Evolutionary conservation across 2,113 vertebrate species (phyloP).

Genomic region (Pungitius pungitius): DNA sequence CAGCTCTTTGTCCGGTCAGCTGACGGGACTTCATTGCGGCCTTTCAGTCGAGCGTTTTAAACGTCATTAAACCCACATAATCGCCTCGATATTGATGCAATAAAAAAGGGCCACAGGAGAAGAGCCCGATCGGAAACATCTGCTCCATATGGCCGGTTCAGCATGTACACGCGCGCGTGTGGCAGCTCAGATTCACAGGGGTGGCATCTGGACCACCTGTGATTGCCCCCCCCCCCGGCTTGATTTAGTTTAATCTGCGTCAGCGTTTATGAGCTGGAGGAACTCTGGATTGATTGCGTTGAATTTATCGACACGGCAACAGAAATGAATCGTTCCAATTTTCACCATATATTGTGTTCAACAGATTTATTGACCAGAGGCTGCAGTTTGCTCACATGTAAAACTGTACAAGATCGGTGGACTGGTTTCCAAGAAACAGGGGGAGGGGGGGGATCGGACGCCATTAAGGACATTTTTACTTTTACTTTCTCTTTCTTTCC

Average conservation of each 20-base stretch:
- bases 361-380: not conserved
- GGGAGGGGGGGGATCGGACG: no score
- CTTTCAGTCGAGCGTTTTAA: not conserved
- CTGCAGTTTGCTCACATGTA: not conserved
- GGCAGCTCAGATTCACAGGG: slow-evolving; percentile 8
- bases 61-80: slow-evolving; percentile 49
- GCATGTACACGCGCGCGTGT: not conserved
- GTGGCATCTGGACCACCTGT: slow-evolving; percentile 12
- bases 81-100: slow-evolving; percentile 54
- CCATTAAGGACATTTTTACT: no score
- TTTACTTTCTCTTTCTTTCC: not conserved
- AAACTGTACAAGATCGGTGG: not conserved
- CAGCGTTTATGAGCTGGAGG: not conserved
- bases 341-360: not conserved
- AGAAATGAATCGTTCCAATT: not conserved
- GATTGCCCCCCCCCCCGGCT: slow-evolving; percentile 1
- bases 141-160: slow-evolving; percentile 37
- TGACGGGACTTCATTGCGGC: not conserved
- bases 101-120: slow-evolving; percentile 51
- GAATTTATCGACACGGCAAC: not conserved
- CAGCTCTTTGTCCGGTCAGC: not conserved
- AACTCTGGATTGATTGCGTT: not conserved
- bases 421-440: not conserved
- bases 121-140: slow-evolving; percentile 54
- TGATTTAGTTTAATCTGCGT: not conserved